Base-by-base conservation (phyloP, 2,888 invertebrate species). In the Leucoma salicis region DNA sequence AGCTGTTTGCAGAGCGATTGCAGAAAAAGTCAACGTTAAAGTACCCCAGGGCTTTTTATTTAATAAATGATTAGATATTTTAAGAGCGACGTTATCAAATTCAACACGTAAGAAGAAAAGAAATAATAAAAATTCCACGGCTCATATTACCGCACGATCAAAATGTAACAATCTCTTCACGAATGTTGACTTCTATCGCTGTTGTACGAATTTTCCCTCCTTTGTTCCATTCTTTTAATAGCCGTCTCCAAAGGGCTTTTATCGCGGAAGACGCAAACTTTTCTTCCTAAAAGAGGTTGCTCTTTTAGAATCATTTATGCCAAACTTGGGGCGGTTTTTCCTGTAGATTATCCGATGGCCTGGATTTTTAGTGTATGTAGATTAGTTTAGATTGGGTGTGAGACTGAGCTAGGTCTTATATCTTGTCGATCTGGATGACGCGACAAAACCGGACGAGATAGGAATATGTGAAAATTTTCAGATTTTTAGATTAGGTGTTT, bases 121-220 rank as follows among this genome's bases (percentile, higher is more conserved):
- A 33, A 15, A 11, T 21, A 28, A 32, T 37, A 33, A 37, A 42
- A 32, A 42, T 37, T 15, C 15, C 24, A 6, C n/a, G 4, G 45
- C 45, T 37, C 49, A 49, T 53, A 58, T 55, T 59, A 56, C 49
- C 14, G 25, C 39, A 25, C 53, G 44, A 58, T 53, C 55, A 42
- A 49, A 46, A 37, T 41, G 49, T 55, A 53, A 56, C 57, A 55
- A 53, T 40, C 36, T 31, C 45, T 58, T 55, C 39, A 45, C 40
- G 42, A 54, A 39, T 10, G 36, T 42, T 42, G 44, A 49, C 40
- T 52, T 54, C 42, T 36, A 35, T 42, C 45, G 39, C 31, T 42
- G 35, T 36, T 10, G 27, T 34, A 16, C 31, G 38, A 42, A 42
- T 42, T 42, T 42, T 38, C 34, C 42, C 42, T 32, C 46, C 39